Conservation (phyloP, 1,140 invertebrate genomes). For the Apis laboriosa region DNA sequence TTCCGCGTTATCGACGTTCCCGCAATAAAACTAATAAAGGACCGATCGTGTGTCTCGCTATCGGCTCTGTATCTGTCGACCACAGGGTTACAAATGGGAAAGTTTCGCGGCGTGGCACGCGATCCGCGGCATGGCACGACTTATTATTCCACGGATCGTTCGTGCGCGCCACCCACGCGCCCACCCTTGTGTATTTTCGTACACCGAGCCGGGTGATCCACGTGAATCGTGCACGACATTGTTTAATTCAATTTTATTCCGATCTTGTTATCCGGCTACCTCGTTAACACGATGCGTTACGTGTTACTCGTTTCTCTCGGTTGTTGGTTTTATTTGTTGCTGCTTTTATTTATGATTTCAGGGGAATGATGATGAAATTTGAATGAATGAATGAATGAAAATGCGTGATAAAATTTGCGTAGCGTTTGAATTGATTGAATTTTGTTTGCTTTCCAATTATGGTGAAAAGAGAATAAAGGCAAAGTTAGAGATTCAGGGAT, state of each 20-base stretch:
- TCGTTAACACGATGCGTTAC: slow-evolving; percentile 11
- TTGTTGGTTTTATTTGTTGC: too few species aligned
- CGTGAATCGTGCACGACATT: slow-evolving; percentile 35
- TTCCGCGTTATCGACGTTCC: slow-evolving; percentile 59
- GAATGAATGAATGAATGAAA: too few species aligned
- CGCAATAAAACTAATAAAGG: slow-evolving; percentile 68
- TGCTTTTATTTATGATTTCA: too few species aligned
- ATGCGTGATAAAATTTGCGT: too few species aligned
- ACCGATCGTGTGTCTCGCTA: slow-evolving; percentile 59
- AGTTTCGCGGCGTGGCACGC: slow-evolving; percentile 69
- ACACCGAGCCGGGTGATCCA: slow-evolving; percentile 7
- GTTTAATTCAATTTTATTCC: slow-evolving; percentile 43
- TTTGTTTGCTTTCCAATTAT: too few species aligned
- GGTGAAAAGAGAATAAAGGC: too few species aligned
- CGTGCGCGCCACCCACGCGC: slow-evolving; percentile 12
- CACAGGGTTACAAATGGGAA: slow-evolving; percentile 66
- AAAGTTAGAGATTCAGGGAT: too few species aligned
- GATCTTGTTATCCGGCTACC: background rate
- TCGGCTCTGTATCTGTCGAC: slow-evolving; percentile 69
- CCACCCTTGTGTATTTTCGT: slow-evolving; percentile 40
- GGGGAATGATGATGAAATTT: too few species aligned
- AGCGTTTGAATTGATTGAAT: too few species aligned
- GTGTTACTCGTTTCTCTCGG: background rate
- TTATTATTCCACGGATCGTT: slow-evolving; percentile 57
- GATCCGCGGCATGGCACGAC: slow-evolving; percentile 56